Percentiles rank a stretch among this genome's conserved stretches.
Evolutionary conservation across 1,140 invertebrate species (phyloP).

Genomic region (Aphelinus certus): DNA sequence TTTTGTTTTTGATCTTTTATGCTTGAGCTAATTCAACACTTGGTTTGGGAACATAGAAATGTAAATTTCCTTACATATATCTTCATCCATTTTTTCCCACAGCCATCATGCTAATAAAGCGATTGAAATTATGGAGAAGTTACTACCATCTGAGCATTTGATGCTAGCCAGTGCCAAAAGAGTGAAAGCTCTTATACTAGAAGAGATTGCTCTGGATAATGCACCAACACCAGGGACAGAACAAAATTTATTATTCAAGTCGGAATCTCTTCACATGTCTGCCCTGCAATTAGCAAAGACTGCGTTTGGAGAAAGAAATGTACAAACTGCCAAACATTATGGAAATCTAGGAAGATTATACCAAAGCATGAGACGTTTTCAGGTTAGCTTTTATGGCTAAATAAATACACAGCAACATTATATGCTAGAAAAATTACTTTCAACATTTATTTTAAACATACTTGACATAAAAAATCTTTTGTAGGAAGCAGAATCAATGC

Average conservation of each 20-base stretch:
- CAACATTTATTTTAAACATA: slow-evolving; percentile 3
- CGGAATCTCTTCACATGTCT: slow-evolving; percentile 83
- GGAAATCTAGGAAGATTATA: slow-evolving; percentile 91
- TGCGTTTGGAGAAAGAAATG: slow-evolving; percentile 90
- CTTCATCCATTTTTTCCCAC: slow-evolving; percentile 2
- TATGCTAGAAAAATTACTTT: background rate
- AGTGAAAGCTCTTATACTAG: slow-evolving; percentile 90
- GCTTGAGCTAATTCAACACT: no score
- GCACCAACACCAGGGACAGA: slow-evolving; percentile 61
- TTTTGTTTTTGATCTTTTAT: no score
- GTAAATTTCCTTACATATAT: no score
- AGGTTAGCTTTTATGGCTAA: slow-evolving; percentile 64
- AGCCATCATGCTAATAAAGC: slow-evolving; percentile 83
- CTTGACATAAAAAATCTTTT: slow-evolving; percentile 19
- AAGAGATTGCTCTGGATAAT: slow-evolving; percentile 91
- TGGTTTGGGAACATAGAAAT: no score
- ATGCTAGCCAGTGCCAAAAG: slow-evolving; percentile 88
- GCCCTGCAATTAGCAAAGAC: slow-evolving; percentile 80
- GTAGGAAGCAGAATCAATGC: slow-evolving; percentile 88
- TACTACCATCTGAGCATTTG: slow-evolving; percentile 83
- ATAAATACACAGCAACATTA: no score
- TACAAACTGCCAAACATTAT: slow-evolving; percentile 95
- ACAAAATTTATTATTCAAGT: slow-evolving; percentile 73
- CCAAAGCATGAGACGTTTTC: slow-evolving; percentile 89
- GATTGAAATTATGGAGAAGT: slow-evolving; percentile 81